These are phyloP conservation scores for Spinus pinus DNA, from an alignment of 2,797 vertebrate genomes.

Conservation along the genomic window DNA sequence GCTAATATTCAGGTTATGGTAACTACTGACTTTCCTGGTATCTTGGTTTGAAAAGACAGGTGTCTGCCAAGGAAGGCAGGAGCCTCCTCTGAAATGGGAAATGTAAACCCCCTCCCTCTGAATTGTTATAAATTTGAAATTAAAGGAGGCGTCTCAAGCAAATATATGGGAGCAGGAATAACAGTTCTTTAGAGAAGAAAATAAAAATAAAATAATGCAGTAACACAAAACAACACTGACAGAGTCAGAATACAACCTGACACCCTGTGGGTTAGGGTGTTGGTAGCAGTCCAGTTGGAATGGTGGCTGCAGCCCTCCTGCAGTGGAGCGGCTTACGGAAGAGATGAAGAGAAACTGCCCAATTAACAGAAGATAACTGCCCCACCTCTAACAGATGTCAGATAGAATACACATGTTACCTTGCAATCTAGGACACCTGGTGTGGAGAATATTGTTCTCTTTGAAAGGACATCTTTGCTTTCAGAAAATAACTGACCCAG, in stretches of 20 bases:
- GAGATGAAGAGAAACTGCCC: neutral
- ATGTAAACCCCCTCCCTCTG: neutral
- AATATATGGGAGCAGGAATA: neutral
- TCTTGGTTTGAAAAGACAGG: neutral
- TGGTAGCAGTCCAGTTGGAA: neutral
- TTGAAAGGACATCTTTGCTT: neutral
- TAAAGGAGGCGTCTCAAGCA: neutral
- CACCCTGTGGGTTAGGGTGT: neutral
- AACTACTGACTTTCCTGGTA: neutral
- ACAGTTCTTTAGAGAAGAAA: neutral
- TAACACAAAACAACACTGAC: neutral
- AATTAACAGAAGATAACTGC: neutral
- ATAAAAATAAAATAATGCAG: neutral
- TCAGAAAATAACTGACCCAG: neutral
- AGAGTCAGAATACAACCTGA: neutral
- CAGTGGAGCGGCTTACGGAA: neutral
- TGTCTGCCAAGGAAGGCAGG: neutral
- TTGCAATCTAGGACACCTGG: neutral
- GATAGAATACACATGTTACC: neutral
- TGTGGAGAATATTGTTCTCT: neutral
- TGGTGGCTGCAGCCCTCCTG: neutral
- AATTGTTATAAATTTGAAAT: neutral
- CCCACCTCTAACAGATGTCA: neutral
- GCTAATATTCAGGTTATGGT: neutral
- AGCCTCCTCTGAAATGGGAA: neutral